These are phyloP conservation scores for Chironomus riparius DNA, from an alignment of 2,888 invertebrate genomes.

Conservation along the genomic window DNA sequence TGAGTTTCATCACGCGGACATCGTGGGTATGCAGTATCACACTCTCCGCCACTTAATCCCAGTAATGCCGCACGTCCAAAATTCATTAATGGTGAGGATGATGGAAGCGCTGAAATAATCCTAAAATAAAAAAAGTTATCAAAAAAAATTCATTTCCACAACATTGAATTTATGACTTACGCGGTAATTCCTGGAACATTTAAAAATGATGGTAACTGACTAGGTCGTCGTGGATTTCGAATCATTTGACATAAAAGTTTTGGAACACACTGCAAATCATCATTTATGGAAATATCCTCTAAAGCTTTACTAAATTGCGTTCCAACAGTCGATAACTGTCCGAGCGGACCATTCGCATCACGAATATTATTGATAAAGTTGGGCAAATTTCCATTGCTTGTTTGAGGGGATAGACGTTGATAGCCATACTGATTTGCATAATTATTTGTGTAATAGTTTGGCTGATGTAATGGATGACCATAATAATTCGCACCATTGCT, in stretches of 20 bases:
- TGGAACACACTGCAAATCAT: conserved; percentile 71
- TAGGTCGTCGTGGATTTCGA: conserved; percentile 41
- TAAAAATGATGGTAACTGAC: conserved; percentile 33
- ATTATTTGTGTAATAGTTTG: conserved; percentile 23
- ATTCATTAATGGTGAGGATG: conserved; percentile 51
- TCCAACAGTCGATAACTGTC: conserved; percentile 33
- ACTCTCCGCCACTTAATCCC: conserved; percentile 49
- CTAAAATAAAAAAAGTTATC: conserved; percentile 28
- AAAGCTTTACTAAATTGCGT: conserved; percentile 45
- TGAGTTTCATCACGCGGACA: conserved; percentile 64
- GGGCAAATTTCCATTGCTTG: neutral
- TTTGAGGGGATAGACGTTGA: conserved; percentile 4
- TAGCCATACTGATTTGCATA: conserved; percentile 24
- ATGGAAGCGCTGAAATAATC: conserved; percentile 37
- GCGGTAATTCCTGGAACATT: conserved; percentile 41
- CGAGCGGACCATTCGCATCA: conserved; percentile 3
- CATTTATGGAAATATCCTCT: conserved; percentile 56
- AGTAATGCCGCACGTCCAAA: conserved; percentile 68
- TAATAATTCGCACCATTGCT: neutral
- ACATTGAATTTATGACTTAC: conserved; percentile 34
- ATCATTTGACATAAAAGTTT: conserved; percentile 71
- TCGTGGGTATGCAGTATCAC: conserved; percentile 50
- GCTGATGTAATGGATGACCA: neutral
- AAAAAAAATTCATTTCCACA: neutral
- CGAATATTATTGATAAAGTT: conserved; percentile 16